Base-by-base conservation (phyloP, 2,888 invertebrate genomes). In the Lissonota sp. region DNA sequence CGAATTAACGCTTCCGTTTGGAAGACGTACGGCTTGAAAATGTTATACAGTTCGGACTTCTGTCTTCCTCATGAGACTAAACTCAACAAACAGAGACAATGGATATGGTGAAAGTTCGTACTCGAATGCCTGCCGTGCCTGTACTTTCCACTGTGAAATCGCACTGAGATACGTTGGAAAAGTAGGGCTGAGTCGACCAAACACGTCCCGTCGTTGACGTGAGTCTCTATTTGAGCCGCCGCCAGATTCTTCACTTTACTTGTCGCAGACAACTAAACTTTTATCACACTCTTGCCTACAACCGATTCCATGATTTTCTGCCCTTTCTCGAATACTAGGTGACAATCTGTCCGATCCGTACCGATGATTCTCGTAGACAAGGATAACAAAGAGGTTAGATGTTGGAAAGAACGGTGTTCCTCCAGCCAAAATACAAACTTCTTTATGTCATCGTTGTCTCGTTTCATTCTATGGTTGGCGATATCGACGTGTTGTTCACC, bases 151-250 rank as follows among this genome's bases (percentile, higher is more conserved):
- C 64, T 81, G 12, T 79, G 51, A 40, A 84, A 84, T 76, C 14
- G 81, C 84, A 42, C n/a, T n/a, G n/a, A n/a, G n/a, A 88, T 84
- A 66, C 86, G 53, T 66, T 87, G 85, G 63, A 88, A 88, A 6
- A 88, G 57, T 16, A 84, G 58, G 0, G 80, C 42, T 40, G 87
- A 82, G 70, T 88, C 84, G 12, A 88, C 71, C 5, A 57, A 57
- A 62, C 81, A 58, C 26, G 1, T 26, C 1, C 3, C 26, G 26
- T 26, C 3, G 26, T 26, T 26, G 3, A 26, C 26, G 26, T 26
- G 26, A 26, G 26, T 26, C 26, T 26, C 1, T 3, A 26, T 26
- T 26, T 26, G 26, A 3, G 26, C 26, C 26, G 26, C 26, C 26
- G 26, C 3, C 53, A n/a, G 80, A 51, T n/a, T 55, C 64, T 75